Evolutionary conservation across 2,888 invertebrate species (phyloP).

Genomic region (Hydroisotoma schaefferi): DNA sequence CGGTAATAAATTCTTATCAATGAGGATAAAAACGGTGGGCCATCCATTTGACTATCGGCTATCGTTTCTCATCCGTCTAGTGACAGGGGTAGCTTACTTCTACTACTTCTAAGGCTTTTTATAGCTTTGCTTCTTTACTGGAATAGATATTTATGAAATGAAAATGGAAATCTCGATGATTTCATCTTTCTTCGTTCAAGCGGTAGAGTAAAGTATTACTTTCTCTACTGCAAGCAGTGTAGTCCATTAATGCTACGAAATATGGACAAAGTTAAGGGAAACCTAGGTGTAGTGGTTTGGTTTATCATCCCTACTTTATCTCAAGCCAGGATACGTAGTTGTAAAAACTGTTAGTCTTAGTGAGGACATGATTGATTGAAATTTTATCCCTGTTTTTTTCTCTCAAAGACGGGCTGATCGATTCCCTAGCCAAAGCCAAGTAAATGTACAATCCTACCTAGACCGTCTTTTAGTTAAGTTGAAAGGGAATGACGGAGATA

Average conservation of each 20-base stretch:
- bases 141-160: slow-evolving; percentile 6
- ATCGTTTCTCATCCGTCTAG: slow-evolving; percentile 7
- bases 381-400: slow-evolving; percentile 8
- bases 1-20: slow-evolving; percentile 14
- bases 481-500: background rate
- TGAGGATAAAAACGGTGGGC: background rate
- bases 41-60: background rate
- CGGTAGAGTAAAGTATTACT: no score
- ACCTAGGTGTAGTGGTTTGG: no score
- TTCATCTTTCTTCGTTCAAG: background rate
- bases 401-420: background rate
- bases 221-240: no score
- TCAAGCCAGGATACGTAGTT: no score
- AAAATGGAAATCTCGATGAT: slow-evolving; percentile 5
- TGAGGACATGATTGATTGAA: slow-evolving; percentile 14
- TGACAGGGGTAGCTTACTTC: background rate
- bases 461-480: no score
- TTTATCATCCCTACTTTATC: no score
- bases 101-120: no score
- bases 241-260: no score
- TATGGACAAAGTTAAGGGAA: no score
- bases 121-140: background rate
- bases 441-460: no score
- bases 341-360: no score
- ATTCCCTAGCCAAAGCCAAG: background rate